A percentile compares a stretch with the other conserved stretches of the same genome.
phyloP scores from a whole-genome alignment of 2,888 invertebrate genomes.

The Terebella lapidaria region DNA sequence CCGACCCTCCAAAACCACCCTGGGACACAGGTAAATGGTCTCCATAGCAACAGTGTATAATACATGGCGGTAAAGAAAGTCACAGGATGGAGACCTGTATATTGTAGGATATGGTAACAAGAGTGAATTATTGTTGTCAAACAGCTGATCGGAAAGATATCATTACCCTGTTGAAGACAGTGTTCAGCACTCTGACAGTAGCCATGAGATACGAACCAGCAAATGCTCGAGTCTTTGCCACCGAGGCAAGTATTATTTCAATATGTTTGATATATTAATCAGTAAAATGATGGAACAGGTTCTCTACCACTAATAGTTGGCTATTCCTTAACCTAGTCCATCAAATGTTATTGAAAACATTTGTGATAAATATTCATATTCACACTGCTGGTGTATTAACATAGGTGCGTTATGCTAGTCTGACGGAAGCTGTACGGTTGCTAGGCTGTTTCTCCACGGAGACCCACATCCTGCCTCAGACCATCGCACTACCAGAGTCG shows the following conservation, averaged over 20 bases:
- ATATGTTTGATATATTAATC: not conserved
- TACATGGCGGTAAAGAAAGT: too few relatives aligned
- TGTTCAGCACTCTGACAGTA: slow-evolving; percentile 90
- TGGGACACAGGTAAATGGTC: slow-evolving; percentile 53
- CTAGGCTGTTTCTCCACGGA: slow-evolving; percentile 75
- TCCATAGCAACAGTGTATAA: not conserved
- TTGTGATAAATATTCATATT: not conserved
- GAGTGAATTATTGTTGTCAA: too few relatives aligned
- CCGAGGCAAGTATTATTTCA: slow-evolving; percentile 63
- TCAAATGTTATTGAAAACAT: not conserved
- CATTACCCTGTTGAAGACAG: slow-evolving; percentile 74
- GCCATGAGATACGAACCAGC: slow-evolving; percentile 99
- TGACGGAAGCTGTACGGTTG: slow-evolving; percentile 86
- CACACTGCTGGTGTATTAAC: too few relatives aligned
- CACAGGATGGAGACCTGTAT: too few relatives aligned
- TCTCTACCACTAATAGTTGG: not conserved
- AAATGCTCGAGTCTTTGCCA: slow-evolving; percentile 95
- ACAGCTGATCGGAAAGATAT: slow-evolving; percentile 59
- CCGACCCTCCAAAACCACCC: slow-evolving; percentile 55
- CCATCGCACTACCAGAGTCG: slow-evolving; percentile 3
- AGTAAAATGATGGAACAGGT: too few relatives aligned
- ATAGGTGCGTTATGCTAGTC: slow-evolving; percentile 84
- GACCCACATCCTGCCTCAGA: slow-evolving; percentile 12
- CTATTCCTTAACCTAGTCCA: not conserved
- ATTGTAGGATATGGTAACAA: too few relatives aligned